A percentile compares a stretch with the other conserved stretches of the same genome.
These are phyloP conservation scores for Aphelocoma californica DNA, from an alignment of 2,797 vertebrate genomes.

Conservation along the genomic window DNA sequence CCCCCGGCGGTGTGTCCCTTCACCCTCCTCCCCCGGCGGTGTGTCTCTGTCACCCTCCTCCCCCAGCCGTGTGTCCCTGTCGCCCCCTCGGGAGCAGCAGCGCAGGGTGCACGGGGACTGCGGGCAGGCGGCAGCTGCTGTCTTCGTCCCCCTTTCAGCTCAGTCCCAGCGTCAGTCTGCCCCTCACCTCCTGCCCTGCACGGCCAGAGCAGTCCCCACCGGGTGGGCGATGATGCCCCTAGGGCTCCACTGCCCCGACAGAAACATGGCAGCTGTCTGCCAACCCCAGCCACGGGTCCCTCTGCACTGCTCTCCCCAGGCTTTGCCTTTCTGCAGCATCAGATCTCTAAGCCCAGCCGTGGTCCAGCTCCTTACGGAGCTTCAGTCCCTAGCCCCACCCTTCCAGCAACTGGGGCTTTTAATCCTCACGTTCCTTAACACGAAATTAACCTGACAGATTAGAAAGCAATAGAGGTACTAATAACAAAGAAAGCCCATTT, in stretches of 20 bases:
- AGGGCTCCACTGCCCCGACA: fast-evolving
- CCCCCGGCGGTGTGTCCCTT: no score
- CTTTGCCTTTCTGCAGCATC: background rate
- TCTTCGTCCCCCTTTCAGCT: fast-evolving
- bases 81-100: background rate
- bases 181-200: background rate
- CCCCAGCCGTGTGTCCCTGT: background rate
- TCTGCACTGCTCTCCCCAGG: no score
- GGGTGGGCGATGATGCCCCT: fast-evolving
- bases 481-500: background rate
- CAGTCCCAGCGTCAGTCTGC: fast-evolving
- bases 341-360: background rate
- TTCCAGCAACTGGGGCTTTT: background rate
- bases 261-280: background rate
- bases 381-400: background rate
- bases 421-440: background rate
- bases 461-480: background rate
- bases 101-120: background rate
- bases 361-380: background rate
- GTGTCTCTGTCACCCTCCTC: background rate
- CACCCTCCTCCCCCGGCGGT: background rate
- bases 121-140: background rate
- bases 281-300: fast-evolving
- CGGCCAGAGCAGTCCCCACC: background rate
- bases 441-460: background rate